These are phyloP conservation scores for Chionomys nivalis DNA, from an alignment of 2,113 vertebrate genomes.

Conservation along the genomic window DNA sequence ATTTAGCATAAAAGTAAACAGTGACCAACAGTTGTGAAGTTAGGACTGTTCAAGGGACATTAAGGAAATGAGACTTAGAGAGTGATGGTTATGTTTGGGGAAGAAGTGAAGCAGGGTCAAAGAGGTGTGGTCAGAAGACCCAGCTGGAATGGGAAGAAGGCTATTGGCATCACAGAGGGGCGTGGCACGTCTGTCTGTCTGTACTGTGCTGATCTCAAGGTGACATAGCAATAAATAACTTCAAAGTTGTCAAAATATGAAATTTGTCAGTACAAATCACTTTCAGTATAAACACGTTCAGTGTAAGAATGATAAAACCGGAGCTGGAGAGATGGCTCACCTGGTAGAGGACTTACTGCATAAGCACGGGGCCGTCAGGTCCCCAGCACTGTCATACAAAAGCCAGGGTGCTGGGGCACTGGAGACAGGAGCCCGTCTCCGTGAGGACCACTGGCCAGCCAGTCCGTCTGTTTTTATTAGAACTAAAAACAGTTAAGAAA, in stretches of 20 bases:
- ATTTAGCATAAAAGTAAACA: conserved; percentile 71
- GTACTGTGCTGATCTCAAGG: not conserved
- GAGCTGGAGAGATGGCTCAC: not conserved
- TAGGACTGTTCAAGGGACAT: conserved; percentile 54
- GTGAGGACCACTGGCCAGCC: not conserved
- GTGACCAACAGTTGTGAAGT: conserved; percentile 37
- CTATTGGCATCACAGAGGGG: not conserved
- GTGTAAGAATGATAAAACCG: not conserved
- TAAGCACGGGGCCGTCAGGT: too few species aligned
- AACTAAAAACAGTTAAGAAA: conserved; percentile 19
- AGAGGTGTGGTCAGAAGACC: not conserved
- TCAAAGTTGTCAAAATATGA: not conserved
- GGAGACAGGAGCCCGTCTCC: not conserved
- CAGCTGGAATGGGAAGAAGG: not conserved
- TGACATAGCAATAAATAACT: not conserved
- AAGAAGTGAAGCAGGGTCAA: not conserved
- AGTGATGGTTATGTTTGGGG: not conserved
- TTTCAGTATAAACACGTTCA: not conserved
- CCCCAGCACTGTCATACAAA: not conserved
- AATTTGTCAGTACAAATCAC: conserved; percentile 19
- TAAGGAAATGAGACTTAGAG: conserved; percentile 2
- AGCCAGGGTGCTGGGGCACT: not conserved
- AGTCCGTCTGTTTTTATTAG: not conserved
- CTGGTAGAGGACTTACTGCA: not conserved
- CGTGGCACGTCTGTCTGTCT: not conserved